Percentiles rank a stretch among this genome's conserved stretches.
Conservation (phyloP, 2,797 vertebrate genomes). For the Channallabes apus region DNA sequence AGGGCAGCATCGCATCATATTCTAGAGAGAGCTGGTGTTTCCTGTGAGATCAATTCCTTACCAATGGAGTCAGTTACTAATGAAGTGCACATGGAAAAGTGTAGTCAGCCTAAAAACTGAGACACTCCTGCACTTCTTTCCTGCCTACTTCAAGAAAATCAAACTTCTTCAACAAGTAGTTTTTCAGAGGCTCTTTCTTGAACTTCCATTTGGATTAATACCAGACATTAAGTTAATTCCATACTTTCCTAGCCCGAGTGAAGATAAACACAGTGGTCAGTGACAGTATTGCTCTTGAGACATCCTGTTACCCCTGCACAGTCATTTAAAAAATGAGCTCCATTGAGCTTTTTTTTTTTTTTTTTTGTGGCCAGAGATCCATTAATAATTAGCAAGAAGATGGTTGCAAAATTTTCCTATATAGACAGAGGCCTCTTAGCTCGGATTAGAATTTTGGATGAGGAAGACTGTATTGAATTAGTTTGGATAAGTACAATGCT, state of each 20-base stretch:
- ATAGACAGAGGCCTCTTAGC: not conserved
- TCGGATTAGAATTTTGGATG: not conserved
- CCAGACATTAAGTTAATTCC: not conserved
- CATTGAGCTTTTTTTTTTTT: not conserved
- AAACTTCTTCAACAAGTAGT: not conserved
- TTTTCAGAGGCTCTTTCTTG: not conserved
- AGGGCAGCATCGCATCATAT: not conserved
- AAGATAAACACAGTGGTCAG: not conserved
- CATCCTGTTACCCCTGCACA: not conserved
- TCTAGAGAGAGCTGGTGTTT: not conserved
- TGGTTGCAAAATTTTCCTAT: not conserved
- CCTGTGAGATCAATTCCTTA: not conserved
- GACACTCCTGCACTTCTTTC: not conserved
- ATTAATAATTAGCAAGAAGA: not conserved
- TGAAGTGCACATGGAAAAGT: slow-evolving; percentile 2
- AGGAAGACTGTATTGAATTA: not conserved
- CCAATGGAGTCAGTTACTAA: not conserved
- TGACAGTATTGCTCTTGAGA: not conserved
- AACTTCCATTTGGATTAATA: not conserved
- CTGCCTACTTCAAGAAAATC: not conserved
- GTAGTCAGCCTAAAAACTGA: not conserved
- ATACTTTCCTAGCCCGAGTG: not conserved
- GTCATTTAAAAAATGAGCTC: not conserved
- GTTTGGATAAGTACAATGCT: not conserved
- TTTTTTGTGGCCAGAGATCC: not conserved